A percentile compares a stretch with the other conserved stretches of the same genome.
Evolutionary conservation across 2,888 invertebrate genomes (phyloP).

Genomic region (Agrochola circellaris): DNA sequence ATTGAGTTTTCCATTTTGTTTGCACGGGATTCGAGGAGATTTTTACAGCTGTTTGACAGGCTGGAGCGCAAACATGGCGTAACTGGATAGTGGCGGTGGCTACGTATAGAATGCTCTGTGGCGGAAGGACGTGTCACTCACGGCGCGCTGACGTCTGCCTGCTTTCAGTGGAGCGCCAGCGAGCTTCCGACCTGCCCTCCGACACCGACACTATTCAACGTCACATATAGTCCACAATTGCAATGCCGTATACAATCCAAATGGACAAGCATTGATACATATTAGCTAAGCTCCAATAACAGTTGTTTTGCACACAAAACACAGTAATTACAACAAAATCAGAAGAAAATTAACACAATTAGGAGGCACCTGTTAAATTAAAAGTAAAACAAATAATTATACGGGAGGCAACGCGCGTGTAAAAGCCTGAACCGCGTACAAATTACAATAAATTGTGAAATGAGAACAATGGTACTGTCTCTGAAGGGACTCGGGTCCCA

Average conservation of each 20-base stretch:
- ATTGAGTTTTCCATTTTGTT: constrained; percentile 39
- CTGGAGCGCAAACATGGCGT: constrained; percentile 70
- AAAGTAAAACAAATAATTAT: constrained; percentile 57
- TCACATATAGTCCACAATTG: constrained; percentile 72
- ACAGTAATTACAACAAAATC: constrained; percentile 44
- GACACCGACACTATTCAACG: constrained; percentile 79
- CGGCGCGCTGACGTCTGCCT: constrained; percentile 82
- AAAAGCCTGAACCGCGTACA: constrained; percentile 63
- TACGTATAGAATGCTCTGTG: constrained; percentile 77
- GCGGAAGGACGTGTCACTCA: constrained; percentile 89
- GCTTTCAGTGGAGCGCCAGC: constrained; percentile 83
- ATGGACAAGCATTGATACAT: constrained; percentile 32
- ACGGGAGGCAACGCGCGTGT: constrained; percentile 45
- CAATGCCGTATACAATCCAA: constrained; percentile 58
- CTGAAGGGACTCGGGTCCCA: constrained; percentile 70
- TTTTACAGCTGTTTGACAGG: constrained; percentile 68
- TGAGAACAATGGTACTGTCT: constrained; percentile 69
- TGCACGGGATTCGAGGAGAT: constrained; percentile 38
- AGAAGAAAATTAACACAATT: constrained; percentile 57
- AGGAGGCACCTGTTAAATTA: constrained; percentile 56
- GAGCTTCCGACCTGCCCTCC: constrained; percentile 86
- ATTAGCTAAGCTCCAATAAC: constrained; percentile 10
- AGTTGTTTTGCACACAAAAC: constrained; percentile 2
- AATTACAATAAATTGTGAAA: constrained; percentile 67
- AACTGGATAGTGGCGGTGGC: constrained; percentile 75